These are phyloP conservation scores for Asteroscopus sphinx DNA, from an alignment of 2,888 invertebrate genomes.

Conservation along the genomic window DNA sequence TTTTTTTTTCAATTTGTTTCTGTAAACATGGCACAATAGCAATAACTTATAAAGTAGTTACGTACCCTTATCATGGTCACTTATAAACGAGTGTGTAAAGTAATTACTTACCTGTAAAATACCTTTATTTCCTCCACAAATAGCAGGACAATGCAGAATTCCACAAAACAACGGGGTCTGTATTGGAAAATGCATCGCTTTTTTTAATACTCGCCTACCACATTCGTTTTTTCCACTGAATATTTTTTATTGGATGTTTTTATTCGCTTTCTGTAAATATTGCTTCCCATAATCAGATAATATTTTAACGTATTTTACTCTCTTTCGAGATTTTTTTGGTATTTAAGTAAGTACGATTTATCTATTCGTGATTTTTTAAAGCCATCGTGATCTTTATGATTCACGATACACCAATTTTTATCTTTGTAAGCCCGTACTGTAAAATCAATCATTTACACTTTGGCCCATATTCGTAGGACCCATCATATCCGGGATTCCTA, in stretches of 20 bases:
- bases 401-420: too few relatives aligned
- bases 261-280: conserved; percentile 13
- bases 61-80: neutral
- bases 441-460: too few relatives aligned
- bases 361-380: too few relatives aligned
- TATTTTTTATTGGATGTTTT: conserved; percentile 29
- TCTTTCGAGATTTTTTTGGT: neutral
- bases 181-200: conserved; percentile 36
- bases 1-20: too few relatives aligned
- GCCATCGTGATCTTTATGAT: too few relatives aligned
- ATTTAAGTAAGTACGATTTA: neutral
- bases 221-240: conserved; percentile 14
- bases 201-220: conserved; percentile 27
- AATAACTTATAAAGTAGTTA: neutral
- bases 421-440: too few relatives aligned
- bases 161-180: conserved; percentile 22
- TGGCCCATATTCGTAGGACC: too few relatives aligned
- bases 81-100: conserved; percentile 3
- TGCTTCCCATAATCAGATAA: conserved; percentile 1
- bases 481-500: neutral
- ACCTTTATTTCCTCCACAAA: conserved; percentile 17
- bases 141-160: conserved; percentile 27
- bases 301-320: neutral
- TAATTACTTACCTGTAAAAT: conserved; percentile 19
- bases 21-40: too few relatives aligned